These are phyloP conservation scores for Poecilus cupreus DNA, from an alignment of 2,888 invertebrate species.

Conservation along the genomic window DNA sequence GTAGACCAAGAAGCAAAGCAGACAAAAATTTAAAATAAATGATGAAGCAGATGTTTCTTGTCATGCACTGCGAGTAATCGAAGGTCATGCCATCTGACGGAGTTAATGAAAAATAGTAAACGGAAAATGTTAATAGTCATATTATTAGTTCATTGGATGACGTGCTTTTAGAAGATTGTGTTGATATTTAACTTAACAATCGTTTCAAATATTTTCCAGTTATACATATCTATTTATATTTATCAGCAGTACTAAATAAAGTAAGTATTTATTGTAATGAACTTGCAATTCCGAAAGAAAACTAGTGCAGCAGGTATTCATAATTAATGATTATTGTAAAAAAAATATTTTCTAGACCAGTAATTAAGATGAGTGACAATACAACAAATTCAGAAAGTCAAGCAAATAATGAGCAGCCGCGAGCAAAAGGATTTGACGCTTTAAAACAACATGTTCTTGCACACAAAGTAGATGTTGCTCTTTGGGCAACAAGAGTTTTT, in stretches of 20 bases:
- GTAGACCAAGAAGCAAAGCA: too few species aligned
- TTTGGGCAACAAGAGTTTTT: conserved; percentile 91
- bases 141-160: conserved; percentile 42
- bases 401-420: conserved; percentile 64
- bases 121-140: conserved; percentile 43
- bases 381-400: conserved; percentile 46
- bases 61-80: neutral
- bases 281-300: neutral
- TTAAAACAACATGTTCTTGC: conserved; percentile 84
- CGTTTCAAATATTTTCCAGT: conserved; percentile 37
- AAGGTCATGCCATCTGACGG: conserved; percentile 1
- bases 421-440: conserved; percentile 78
- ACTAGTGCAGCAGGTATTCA: neutral
- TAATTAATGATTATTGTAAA: neutral
- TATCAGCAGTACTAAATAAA: conserved; percentile 5
- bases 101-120: neutral
- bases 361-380: conserved; percentile 64
- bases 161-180: conserved; percentile 48
- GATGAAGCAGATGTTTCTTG: neutral
- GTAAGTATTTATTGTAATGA: conserved; percentile 10
- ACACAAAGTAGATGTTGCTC: conserved; percentile 90
- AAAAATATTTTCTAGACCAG: neutral
- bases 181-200: conserved; percentile 42
- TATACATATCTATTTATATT: conserved; percentile 20
- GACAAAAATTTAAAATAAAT: too few species aligned